Evolutionary conservation across 2,888 invertebrate species (phyloP).

Genomic region (Mythimna ferrago): DNA sequence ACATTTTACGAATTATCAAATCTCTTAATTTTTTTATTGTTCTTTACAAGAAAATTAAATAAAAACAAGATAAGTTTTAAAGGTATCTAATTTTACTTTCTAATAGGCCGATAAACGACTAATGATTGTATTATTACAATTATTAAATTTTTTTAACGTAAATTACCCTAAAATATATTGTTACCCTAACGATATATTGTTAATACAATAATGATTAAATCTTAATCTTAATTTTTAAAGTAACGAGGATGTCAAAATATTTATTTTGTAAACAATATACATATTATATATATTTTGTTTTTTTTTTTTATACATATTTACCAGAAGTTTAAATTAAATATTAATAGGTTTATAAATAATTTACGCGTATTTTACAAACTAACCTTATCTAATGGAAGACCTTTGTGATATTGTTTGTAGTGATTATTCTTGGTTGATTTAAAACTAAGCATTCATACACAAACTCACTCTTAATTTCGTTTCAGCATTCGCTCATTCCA

Average conservation of each 20-base stretch:
- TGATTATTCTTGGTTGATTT: constrained; percentile 89
- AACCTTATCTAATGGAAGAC: constrained; percentile 85
- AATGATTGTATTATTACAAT: constrained; percentile 14
- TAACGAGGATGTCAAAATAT: constrained; percentile 17
- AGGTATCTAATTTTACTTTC: not conserved
- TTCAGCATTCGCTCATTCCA: constrained; percentile 24
- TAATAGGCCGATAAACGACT: constrained; percentile 39
- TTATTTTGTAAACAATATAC: not conserved
- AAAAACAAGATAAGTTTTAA: not conserved
- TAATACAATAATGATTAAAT: not conserved
- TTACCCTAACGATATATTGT: constrained; percentile 4
- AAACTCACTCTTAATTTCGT: not conserved
- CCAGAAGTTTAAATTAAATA: not conserved
- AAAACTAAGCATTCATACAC: constrained; percentile 66
- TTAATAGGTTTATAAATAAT: not conserved
- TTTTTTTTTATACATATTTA: constrained; percentile 9
- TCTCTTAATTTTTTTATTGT: not conserved
- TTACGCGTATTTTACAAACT: constrained; percentile 41
- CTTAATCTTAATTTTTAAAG: not conserved
- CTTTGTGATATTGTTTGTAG: constrained; percentile 89
- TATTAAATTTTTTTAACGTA: not conserved
- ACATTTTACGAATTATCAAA: not conserved
- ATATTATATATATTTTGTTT: not conserved
- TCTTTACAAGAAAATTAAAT: not conserved
- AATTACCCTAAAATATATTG: constrained; percentile 10